phyloP scores from a whole-genome alignment of 2,888 invertebrate genomes.

The Sphaerophoria rueppellii region DNA sequence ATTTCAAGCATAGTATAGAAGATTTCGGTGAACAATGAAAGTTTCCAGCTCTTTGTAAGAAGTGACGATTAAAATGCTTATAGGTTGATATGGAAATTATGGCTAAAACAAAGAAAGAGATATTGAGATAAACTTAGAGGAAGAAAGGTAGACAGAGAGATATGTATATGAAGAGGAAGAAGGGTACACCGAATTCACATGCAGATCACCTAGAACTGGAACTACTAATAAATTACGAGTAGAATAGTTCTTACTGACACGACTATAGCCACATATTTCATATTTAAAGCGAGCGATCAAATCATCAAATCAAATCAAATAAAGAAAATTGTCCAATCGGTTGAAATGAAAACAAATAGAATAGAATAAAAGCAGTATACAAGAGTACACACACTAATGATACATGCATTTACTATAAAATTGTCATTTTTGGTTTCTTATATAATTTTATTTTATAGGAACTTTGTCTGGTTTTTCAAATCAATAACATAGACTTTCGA shows the following conservation, averaged over 20 bases:
- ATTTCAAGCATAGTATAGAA: too few species aligned
- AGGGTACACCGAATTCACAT: constrained; percentile 75
- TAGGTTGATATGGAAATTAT: too few species aligned
- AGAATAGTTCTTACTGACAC: constrained; percentile 10
- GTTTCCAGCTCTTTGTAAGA: too few species aligned
- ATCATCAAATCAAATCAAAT: not conserved
- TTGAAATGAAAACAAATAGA: constrained; percentile 27
- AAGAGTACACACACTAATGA: constrained; percentile 74
- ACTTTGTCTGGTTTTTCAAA: constrained; percentile 43
- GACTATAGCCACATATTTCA: constrained; percentile 11
- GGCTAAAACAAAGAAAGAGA: not conserved
- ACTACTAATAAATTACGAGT: constrained; percentile 8
- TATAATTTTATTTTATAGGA: constrained; percentile 15
- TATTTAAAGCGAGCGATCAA: constrained; percentile 31
- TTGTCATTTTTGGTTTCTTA: constrained; percentile 33
- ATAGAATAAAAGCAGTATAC: constrained; percentile 60
- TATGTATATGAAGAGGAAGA: constrained; percentile 42
- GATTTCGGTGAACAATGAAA: too few species aligned
- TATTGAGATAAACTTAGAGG: constrained; percentile 32
- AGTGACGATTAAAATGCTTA: too few species aligned
- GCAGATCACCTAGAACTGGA: constrained; percentile 46
- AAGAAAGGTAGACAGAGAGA: constrained; percentile 48
- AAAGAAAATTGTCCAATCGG: constrained; percentile 1
- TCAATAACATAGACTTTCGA: constrained; percentile 55
- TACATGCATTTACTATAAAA: constrained; percentile 68